Evolutionary conservation across 2,113 vertebrate species (phyloP).

Genomic region (Paramormyrops kingsleyae): DNA sequence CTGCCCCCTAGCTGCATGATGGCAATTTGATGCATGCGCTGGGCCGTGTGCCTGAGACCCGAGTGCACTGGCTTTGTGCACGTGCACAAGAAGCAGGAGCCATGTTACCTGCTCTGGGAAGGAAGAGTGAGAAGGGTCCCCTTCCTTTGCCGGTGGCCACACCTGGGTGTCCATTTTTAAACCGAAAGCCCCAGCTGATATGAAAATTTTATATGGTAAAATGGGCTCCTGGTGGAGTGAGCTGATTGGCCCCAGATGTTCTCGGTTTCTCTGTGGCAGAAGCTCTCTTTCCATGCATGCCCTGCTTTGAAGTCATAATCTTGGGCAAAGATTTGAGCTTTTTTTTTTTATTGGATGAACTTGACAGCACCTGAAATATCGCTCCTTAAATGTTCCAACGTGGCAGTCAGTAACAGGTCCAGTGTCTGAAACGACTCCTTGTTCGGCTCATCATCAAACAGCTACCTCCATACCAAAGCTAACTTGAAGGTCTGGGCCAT

Average conservation of each 20-base stretch:
- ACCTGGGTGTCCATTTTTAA: background rate
- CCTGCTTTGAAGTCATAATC: background rate
- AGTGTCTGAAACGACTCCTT: background rate
- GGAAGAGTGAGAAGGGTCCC: background rate
- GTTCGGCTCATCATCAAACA: background rate
- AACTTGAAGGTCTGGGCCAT: background rate
- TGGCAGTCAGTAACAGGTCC: background rate
- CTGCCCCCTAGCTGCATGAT: background rate
- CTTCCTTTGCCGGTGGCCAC: background rate
- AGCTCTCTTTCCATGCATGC: background rate
- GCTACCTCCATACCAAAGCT: background rate
- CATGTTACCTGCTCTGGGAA: background rate
- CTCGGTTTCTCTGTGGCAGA: background rate
- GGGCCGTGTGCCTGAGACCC: background rate
- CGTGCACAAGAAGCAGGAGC: background rate
- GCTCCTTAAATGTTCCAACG: background rate
- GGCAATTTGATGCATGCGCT: background rate
- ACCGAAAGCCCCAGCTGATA: background rate
- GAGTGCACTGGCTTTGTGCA: background rate
- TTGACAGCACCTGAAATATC: background rate
- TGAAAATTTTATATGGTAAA: background rate
- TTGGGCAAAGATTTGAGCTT: background rate
- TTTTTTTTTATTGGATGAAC: background rate
- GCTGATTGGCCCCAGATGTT: background rate
- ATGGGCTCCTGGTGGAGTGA: background rate